Evolutionary conservation across 2,888 invertebrate species (phyloP), one percentile per base, ranked within the genome.

Genomic region (Oscheius sp.): DNA sequence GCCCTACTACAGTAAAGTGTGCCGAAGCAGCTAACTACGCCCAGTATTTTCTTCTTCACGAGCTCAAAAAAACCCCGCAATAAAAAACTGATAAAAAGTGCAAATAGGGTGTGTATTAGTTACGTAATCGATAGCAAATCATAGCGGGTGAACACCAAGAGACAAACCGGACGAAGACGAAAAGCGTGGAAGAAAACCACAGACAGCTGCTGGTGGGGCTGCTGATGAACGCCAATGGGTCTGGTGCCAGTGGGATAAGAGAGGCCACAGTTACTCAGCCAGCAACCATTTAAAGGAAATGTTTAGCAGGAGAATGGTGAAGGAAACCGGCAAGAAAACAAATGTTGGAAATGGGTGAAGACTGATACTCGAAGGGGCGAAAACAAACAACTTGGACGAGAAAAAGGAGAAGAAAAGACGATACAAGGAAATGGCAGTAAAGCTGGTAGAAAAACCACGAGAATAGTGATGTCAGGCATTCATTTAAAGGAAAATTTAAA

Each of bases 111-210:
- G 43, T 63, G 66, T 66, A 66, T 66, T 66, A 66, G 66, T 66
- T 66, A 49, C 66, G 66, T 66, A 66, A 66, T 66, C 66, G 66
- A 66, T 66, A 29, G 66, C 29, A 61, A 61, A 61, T 61, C 43
- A 61, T 18, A 41, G 61, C 43, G 41, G 35, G 29, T 66, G 66
- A 66, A 66, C 66, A 52, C 66, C 66, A 49, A 66, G 66, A 66
- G 41, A 66, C 66, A 49, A 35, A 35, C 35, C 35, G 66, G 66
- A 49, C 66, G 66, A 25, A 23, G 27, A 27, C 58, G 29, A 21
- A 18, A 66, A 61, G 61, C 61, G 45, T 61, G 61, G 61, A 61
- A 59, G 45, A 61, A 27, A 43, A 61, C 21, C 25, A 25, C 55
- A 55, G 55, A 49, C 3, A 16, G 49, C 49, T 7, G 13, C 49